Conservation (phyloP, 2,888 invertebrate species). For the Plusia festucae region DNA sequence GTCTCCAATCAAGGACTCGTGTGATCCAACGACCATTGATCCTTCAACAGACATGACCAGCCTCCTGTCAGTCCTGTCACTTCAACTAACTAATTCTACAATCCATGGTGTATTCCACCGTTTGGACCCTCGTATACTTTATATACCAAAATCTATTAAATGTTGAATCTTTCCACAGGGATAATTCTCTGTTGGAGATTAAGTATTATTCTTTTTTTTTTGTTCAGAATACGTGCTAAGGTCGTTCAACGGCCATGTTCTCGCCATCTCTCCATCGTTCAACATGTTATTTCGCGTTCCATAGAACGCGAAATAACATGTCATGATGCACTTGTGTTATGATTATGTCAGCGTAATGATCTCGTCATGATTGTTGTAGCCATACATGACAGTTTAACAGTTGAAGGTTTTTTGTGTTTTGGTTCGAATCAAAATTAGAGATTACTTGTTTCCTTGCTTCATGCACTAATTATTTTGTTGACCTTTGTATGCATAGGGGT, state of each 20-base stretch:
- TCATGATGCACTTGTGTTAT: slow-evolving; percentile 23
- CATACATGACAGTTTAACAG: slow-evolving; percentile 19
- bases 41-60: too few species aligned
- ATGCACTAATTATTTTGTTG: not conserved
- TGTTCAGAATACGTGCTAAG: slow-evolving; percentile 49
- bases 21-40: too few species aligned
- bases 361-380: slow-evolving; percentile 16
- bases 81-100: too few species aligned
- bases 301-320: slow-evolving; percentile 27
- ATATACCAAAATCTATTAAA: too few species aligned
- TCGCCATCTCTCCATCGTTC: too few species aligned
- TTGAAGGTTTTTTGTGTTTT: not conserved
- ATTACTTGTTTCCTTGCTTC: not conserved
- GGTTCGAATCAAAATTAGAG: not conserved
- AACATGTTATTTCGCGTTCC: too few species aligned
- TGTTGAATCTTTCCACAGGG: too few species aligned
- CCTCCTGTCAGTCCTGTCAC: too few species aligned
- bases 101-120: too few species aligned
- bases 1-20: too few species aligned
- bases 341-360: slow-evolving; percentile 28
- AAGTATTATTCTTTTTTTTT: too few species aligned
- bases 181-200: slow-evolving; percentile 14
- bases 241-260: slow-evolving; percentile 49
- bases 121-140: too few species aligned
- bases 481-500: not conserved